Evolutionary conservation across 35 echinoderm and acorn worm genomes (phyloP).

Genomic region (Apostichopus californicus): DNA sequence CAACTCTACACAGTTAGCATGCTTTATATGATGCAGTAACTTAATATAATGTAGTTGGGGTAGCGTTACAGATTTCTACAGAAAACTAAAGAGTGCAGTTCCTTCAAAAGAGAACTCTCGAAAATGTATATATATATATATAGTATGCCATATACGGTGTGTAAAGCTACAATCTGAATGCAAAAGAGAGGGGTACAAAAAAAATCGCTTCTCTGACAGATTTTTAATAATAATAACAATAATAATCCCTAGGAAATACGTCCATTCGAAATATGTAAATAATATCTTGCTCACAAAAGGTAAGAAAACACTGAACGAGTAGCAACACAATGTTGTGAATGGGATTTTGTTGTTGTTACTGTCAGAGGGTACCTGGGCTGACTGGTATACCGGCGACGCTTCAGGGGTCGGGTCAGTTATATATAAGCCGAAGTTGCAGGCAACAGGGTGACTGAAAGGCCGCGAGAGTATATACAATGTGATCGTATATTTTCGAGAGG

Average conservation of each 20-base stretch:
- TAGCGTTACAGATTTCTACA: too few species aligned
- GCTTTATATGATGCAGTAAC: too few species aligned
- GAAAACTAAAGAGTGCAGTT: too few species aligned
- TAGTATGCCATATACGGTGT: too few species aligned
- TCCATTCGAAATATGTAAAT: neutral
- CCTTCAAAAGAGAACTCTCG: too few species aligned
- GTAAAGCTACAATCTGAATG: too few species aligned
- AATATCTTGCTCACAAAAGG: neutral
- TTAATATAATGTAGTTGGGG: too few species aligned
- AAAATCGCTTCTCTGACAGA: neutral
- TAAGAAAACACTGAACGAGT: neutral
- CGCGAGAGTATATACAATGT: too few species aligned
- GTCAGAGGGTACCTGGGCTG: neutral
- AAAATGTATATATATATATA: too few species aligned
- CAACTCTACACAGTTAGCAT: neutral
- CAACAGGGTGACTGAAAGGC: neutral
- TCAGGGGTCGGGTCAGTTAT: neutral
- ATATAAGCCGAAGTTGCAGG: neutral
- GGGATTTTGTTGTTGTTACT: neutral
- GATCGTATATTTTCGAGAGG: too few species aligned
- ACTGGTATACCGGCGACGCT: neutral
- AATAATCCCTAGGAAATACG: neutral
- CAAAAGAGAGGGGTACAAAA: neutral
- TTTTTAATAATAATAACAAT: neutral
- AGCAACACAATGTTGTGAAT: constrained; percentile 3